Evolutionary conservation across 2,113 vertebrate species (phyloP).

Genomic region (Eupsittula cactorum): DNA sequence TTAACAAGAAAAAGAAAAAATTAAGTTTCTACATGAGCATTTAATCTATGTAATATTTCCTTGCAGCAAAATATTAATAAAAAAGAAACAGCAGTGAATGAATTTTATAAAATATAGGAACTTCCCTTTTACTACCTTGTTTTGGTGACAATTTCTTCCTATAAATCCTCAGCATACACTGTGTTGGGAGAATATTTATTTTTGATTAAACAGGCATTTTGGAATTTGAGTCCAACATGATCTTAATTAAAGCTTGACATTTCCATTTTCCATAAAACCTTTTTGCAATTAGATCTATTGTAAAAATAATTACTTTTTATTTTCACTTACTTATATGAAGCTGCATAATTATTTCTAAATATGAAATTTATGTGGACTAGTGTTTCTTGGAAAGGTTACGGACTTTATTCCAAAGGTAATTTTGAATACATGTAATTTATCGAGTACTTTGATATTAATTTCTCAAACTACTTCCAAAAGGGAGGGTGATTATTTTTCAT

Average conservation of each 20-base stretch:
- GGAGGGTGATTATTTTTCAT: neutral
- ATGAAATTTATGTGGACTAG: neutral
- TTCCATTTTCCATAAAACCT: conserved; percentile 41
- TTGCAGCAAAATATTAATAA: neutral
- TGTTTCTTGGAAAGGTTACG: conserved; percentile 39
- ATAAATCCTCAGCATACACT: neutral
- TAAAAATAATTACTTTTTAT: conserved; percentile 41
- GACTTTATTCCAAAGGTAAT: conserved; percentile 4
- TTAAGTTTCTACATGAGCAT: neutral
- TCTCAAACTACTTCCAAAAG: neutral
- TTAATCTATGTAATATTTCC: neutral
- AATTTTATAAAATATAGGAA: neutral
- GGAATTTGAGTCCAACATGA: neutral
- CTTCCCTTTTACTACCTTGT: neutral
- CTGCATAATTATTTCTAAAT: conserved; percentile 34
- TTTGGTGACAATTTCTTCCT: neutral
- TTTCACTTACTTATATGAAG: neutral
- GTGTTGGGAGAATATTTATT: neutral
- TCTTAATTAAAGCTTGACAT: conserved; percentile 51
- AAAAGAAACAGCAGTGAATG: neutral
- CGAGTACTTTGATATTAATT: neutral
- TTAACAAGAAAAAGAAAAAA: neutral
- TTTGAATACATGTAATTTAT: neutral
- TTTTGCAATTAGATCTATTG: conserved; percentile 30
- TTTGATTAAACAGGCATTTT: conserved; percentile 21